phyloP scores from a whole-genome alignment of 2,113 vertebrate species.

The Chamaea fasciata region DNA sequence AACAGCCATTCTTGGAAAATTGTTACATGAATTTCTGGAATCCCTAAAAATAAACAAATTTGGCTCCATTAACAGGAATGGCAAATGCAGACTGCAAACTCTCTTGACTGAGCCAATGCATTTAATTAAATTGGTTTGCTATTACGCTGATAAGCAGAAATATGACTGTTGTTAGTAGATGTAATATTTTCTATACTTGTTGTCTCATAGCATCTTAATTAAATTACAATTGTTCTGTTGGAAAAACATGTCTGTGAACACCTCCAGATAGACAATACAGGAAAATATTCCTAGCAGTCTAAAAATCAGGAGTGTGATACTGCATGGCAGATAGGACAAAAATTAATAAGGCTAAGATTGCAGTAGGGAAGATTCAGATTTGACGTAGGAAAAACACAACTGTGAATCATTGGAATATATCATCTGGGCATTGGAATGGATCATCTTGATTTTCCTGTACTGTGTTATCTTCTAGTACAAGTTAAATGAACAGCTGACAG shows the following conservation, averaged over 20 bases:
- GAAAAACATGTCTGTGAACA: not conserved
- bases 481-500: not conserved
- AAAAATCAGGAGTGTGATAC: not conserved
- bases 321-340: not conserved
- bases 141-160: not conserved
- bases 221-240: slow-evolving; percentile 5
- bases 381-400: not conserved
- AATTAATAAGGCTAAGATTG: not conserved
- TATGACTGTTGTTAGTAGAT: not conserved
- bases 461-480: not conserved
- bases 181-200: slow-evolving; percentile 5
- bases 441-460: not conserved
- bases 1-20: slow-evolving; percentile 26
- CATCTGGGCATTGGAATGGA: not conserved
- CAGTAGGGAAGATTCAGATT: not conserved
- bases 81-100: not conserved
- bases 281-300: not conserved
- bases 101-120: not conserved
- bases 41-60: slow-evolving; percentile 9
- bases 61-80: not conserved
- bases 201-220: not conserved
- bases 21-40: not conserved
- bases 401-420: not conserved
- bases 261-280: not conserved
- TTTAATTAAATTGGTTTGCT: slow-evolving; percentile 38